These are phyloP conservation scores for Idaea aversata DNA, from an alignment of 2,888 invertebrate species.

Conservation along the genomic window DNA sequence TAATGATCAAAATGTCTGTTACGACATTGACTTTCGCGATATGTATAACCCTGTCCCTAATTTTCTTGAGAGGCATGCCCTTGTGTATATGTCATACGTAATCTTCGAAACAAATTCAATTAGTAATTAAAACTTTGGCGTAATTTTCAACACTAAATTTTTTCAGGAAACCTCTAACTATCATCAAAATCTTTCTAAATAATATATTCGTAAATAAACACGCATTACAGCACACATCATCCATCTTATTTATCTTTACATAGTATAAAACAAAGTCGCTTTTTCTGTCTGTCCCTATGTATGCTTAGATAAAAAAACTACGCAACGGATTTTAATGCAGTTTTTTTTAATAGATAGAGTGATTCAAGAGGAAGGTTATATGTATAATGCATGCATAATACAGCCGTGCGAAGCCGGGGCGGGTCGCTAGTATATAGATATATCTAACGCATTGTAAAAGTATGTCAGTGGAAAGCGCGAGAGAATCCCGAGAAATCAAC, in stretches of 20 bases:
- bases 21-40: constrained; percentile 71
- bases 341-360: too few species aligned
- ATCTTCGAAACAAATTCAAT: constrained; percentile 16
- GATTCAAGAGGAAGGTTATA: too few species aligned
- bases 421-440: background rate
- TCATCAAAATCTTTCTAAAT: background rate
- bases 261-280: too few species aligned
- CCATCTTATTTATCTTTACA: too few species aligned
- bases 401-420: too few species aligned
- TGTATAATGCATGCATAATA: too few species aligned
- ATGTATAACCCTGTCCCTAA: constrained; percentile 56
- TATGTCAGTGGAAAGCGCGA: constrained; percentile 79
- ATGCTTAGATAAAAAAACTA: too few species aligned
- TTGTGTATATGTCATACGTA: constrained; percentile 19
- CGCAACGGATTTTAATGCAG: too few species aligned
- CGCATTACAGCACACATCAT: constrained; percentile 14
- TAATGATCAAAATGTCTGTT: constrained; percentile 65
- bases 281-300: too few species aligned
- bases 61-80: constrained; percentile 34
- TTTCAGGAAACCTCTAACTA: background rate
- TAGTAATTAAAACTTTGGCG: background rate
- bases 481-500: constrained; percentile 78
- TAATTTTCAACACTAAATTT: background rate
- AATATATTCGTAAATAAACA: constrained; percentile 6
- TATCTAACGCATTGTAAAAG: constrained; percentile 52